A percentile compares a stretch with the other conserved stretches of the same genome.
phyloP scores from a whole-genome alignment of 2,113 vertebrate genomes.

The Sorex araneus region DNA sequence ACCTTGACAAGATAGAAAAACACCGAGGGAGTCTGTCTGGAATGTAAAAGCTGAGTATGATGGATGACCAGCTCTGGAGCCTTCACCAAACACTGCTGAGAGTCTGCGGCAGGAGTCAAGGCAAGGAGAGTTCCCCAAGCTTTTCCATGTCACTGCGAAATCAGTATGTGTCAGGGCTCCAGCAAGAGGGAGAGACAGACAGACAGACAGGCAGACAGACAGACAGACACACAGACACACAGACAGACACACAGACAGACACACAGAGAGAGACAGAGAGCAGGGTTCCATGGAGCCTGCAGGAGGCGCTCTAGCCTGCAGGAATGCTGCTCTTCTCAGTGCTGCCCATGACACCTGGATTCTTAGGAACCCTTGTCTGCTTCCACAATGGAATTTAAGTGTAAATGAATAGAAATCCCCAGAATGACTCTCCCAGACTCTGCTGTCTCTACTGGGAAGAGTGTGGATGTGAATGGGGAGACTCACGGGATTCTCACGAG shows the following conservation, averaged over 20 bases:
- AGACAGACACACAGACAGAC: too few relatives aligned
- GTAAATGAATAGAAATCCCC: not conserved
- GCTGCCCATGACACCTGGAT: not conserved
- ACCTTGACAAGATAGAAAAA: slow-evolving; percentile 38
- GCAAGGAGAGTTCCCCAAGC: slow-evolving; percentile 26
- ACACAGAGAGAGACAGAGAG: not conserved
- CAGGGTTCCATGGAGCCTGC: not conserved
- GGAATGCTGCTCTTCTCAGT: not conserved
- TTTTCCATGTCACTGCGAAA: not conserved
- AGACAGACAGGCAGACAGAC: too few relatives aligned
- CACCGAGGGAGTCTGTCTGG: not conserved
- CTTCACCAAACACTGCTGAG: not conserved
- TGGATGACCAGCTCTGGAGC: slow-evolving; percentile 14
- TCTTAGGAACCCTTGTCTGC: not conserved
- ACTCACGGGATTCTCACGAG: not conserved
- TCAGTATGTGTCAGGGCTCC: slow-evolving; percentile 60
- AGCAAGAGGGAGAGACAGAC: not conserved
- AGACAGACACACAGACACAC: too few relatives aligned
- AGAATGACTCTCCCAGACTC: not conserved
- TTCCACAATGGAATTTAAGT: not conserved
- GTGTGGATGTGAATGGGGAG: not conserved
- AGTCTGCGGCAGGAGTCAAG: slow-evolving; percentile 2
- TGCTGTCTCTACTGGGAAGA: not conserved
- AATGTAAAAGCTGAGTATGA: not conserved
- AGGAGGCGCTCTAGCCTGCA: not conserved